Conservation (phyloP, 1,140 invertebrate genomes). For the Drosophila nasuta region DNA sequence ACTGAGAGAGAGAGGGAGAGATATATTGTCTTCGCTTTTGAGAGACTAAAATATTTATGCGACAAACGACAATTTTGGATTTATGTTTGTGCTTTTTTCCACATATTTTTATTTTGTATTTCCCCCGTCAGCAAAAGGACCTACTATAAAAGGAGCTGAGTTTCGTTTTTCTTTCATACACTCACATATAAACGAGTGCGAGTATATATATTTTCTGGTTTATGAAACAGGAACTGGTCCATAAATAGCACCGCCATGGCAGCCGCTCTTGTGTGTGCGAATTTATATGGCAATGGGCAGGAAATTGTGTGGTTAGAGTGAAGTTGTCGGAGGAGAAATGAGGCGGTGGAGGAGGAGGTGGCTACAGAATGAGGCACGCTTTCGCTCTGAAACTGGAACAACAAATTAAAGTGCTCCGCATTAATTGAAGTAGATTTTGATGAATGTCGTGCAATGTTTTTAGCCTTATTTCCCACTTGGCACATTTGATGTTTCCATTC, state of each 20-base stretch:
- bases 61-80: slow-evolving; percentile 83
- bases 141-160: slow-evolving; percentile 60
- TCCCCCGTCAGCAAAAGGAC: slow-evolving; percentile 36
- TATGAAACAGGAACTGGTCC: slow-evolving; percentile 69
- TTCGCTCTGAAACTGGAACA: slow-evolving; percentile 57
- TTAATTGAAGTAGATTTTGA: slow-evolving; percentile 66
- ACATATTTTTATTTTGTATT: background rate
- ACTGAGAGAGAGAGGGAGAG: background rate
- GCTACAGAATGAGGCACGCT: background rate
- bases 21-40: slow-evolving; percentile 36
- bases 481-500: slow-evolving; percentile 18
- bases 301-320: slow-evolving; percentile 61
- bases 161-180: slow-evolving; percentile 55
- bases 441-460: slow-evolving; percentile 31
- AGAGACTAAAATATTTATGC: slow-evolving; percentile 80
- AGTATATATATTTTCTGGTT: slow-evolving; percentile 39
- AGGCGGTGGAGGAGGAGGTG: background rate
- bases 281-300: slow-evolving; percentile 71
- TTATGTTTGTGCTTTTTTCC: slow-evolving; percentile 58
- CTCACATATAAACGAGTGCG: background rate
- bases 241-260: slow-evolving; percentile 73
- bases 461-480: slow-evolving; percentile 19
- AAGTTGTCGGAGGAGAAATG: background rate
- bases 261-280: slow-evolving; percentile 62
- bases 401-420: slow-evolving; percentile 61